Evolutionary conservation across 2,888 invertebrate species (phyloP).

Genomic region (Euplagia quadripunctaria): DNA sequence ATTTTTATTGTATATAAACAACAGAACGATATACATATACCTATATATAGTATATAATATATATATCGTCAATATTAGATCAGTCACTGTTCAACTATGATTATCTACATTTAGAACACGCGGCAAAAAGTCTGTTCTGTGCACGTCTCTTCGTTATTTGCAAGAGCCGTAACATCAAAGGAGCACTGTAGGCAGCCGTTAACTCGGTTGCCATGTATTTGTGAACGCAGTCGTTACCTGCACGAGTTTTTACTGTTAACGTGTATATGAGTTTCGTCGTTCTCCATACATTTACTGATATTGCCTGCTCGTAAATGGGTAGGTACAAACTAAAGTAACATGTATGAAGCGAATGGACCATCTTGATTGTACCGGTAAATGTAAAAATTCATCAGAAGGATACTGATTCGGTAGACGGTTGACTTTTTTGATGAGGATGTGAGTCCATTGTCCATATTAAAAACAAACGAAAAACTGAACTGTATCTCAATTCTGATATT

Average conservation of each 20-base stretch:
- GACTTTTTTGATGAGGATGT: background rate
- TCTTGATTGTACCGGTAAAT: background rate
- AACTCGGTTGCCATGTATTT: background rate
- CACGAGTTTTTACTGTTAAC: background rate
- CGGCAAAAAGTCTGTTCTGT: background rate
- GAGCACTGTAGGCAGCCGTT: background rate
- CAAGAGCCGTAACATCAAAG: background rate
- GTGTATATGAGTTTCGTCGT: background rate
- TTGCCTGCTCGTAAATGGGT: background rate
- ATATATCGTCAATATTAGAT: too few species aligned
- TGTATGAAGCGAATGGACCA: background rate
- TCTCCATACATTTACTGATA: background rate
- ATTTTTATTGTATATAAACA: too few species aligned
- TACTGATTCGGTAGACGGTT: background rate
- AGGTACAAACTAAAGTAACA: too few species aligned
- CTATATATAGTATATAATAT: too few species aligned
- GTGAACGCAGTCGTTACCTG: background rate
- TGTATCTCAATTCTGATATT: slow-evolving; percentile 29
- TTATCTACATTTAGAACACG: background rate
- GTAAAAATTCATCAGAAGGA: background rate
- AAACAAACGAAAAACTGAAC: background rate
- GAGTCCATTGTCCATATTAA: background rate
- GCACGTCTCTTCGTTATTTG: background rate
- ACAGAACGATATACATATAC: too few species aligned
- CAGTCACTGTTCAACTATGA: too few species aligned